Conservation (phyloP, 2,797 vertebrate genomes). For the Periophthalmus magnuspinnatus region DNA sequence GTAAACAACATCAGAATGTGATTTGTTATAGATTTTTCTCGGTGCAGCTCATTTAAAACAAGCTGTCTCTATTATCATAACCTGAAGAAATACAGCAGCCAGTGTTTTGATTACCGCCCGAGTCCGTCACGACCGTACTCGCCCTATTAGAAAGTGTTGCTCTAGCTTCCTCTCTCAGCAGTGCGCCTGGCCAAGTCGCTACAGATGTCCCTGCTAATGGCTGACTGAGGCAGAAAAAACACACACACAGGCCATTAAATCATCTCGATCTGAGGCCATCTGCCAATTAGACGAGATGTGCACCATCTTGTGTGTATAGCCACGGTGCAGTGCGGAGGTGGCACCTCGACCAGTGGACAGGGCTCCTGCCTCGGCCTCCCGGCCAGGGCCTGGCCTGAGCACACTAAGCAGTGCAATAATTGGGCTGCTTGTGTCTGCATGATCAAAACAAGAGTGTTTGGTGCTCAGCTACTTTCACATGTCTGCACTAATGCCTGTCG, state of each 20-base stretch:
- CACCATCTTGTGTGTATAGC: slow-evolving; percentile 74
- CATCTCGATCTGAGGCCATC: slow-evolving; percentile 74
- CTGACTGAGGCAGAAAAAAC: slow-evolving; percentile 74
- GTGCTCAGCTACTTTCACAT: slow-evolving; percentile 36
- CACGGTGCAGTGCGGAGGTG: slow-evolving; percentile 62
- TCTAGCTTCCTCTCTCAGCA: slow-evolving; percentile 73
- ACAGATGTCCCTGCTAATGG: slow-evolving; percentile 81
- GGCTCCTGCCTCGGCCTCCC: slow-evolving; percentile 54
- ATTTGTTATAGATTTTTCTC: slow-evolving; percentile 28
- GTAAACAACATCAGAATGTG: slow-evolving; percentile 42
- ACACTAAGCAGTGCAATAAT: slow-evolving; percentile 64
- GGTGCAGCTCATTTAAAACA: slow-evolving; percentile 41
- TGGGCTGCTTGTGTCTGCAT: slow-evolving; percentile 61
- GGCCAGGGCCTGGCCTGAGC: slow-evolving; percentile 63
- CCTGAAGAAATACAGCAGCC: slow-evolving; percentile 41
- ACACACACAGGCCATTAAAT: slow-evolving; percentile 75
- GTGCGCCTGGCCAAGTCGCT: slow-evolving; percentile 73
- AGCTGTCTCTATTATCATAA: slow-evolving; percentile 59
- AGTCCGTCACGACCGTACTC: slow-evolving; percentile 52
- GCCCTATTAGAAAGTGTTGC: slow-evolving; percentile 70
- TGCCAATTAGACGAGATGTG: slow-evolving; percentile 78
- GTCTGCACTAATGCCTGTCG: slow-evolving; percentile 31
- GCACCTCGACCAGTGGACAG: slow-evolving; percentile 51
- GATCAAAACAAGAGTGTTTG: slow-evolving; percentile 66
- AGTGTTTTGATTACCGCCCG: slow-evolving; percentile 69